These are phyloP conservation scores for Hirtodrosophila duncani DNA, from an alignment of 2,888 invertebrate species.

Conservation along the genomic window DNA sequence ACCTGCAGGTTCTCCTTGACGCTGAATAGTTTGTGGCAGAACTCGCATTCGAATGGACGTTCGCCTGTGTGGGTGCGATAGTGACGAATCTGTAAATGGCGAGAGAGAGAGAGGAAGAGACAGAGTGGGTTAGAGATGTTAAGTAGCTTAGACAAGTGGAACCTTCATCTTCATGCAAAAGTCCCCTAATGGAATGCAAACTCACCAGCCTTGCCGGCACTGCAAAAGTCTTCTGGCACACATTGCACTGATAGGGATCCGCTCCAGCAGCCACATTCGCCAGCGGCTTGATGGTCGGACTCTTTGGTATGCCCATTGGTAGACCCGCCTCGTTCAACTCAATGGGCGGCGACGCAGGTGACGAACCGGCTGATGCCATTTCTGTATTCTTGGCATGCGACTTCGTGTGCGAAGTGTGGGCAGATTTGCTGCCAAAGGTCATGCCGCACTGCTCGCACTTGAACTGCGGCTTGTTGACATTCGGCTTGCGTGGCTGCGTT, in stretches of 20 bases:
- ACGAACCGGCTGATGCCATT: constrained; percentile 30
- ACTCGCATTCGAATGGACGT: constrained; percentile 93
- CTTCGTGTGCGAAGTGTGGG: constrained; percentile 84
- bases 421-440: constrained; percentile 86
- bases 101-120: neutral
- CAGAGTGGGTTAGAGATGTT: neutral
- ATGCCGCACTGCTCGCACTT: constrained; percentile 86
- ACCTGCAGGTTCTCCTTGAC: constrained; percentile 95
- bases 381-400: constrained; percentile 81
- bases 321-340: constrained; percentile 58
- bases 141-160: no score
- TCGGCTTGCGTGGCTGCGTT: constrained; percentile 47
- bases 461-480: constrained; percentile 79
- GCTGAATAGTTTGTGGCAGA: constrained; percentile 94
- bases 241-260: constrained; percentile 92
- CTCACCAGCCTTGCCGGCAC: constrained; percentile 89
- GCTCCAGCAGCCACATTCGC: constrained; percentile 72
- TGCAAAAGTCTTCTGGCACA: constrained; percentile 93
- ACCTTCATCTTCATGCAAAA: no score
- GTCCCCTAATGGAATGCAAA: constrained; percentile 19
- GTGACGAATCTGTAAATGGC: constrained; percentile 81
- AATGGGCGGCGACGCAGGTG: constrained; percentile 31
- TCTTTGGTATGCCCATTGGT: constrained; percentile 73
- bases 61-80: constrained; percentile 94
- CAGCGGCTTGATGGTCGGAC: constrained; percentile 74